Conservation (phyloP, 2,113 vertebrate genomes). For the Nycticryphes semicollaris region DNA sequence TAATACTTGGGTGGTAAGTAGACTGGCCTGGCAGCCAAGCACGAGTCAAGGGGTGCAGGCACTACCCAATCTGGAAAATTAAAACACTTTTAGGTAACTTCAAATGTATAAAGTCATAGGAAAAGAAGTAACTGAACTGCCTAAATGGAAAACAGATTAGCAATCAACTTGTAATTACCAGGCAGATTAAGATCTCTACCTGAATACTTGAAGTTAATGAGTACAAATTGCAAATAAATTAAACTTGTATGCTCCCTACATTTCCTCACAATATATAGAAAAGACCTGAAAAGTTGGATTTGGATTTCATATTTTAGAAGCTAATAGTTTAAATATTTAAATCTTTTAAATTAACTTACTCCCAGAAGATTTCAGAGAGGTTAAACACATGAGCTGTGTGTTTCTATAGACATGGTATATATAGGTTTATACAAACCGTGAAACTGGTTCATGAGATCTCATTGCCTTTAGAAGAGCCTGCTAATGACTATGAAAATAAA, state of each 20-base stretch:
- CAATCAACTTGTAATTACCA: neutral
- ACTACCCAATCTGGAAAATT: neutral
- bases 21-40: neutral
- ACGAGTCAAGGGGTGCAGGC: neutral
- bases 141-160: neutral
- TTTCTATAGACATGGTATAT: neutral
- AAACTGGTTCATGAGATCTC: neutral
- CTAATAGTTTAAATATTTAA: neutral
- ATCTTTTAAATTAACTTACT: neutral
- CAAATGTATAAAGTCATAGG: neutral
- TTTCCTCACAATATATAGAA: neutral
- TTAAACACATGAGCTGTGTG: neutral
- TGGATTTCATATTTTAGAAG: neutral
- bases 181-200: constrained; percentile 6
- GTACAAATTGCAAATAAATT: constrained; percentile 28
- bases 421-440: neutral
- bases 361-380: neutral
- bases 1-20: neutral
- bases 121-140: neutral
- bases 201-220: constrained; percentile 2
- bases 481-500: neutral
- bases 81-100: neutral
- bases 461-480: neutral
- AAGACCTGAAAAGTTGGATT: neutral
- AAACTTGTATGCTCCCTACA: neutral